Evolutionary conservation across 2,888 invertebrate species (phyloP), one percentile per base, ranked within the genome.

Genomic region (Pyrochroa serraticornis): DNA sequence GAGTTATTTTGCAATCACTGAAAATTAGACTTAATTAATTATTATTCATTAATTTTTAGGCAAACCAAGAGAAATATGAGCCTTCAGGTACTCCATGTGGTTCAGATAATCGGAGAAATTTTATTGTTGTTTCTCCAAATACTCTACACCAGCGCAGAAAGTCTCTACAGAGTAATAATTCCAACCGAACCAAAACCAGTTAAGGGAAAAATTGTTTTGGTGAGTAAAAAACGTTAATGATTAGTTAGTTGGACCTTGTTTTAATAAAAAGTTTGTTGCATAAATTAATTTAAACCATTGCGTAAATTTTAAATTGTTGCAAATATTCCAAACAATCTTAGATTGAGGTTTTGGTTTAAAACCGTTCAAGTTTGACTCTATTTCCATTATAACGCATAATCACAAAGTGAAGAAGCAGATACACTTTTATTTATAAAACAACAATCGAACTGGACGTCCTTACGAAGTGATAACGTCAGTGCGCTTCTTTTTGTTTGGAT

Each of bases 181-280:
- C 64, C 67, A 6, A 22, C 52, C 34, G 62, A 67, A 14, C 62
- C 55, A 54, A 70, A 66, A 60, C 60, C 74, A 1, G 86, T 94
- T 3, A 84, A 82, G 49, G 88, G 87, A 6, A 92, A 93, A 78
- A 84, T 91, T 59, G 86, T 92, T 56, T 80, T 94, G 80, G 92
- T 92, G 80, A 82, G 85, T 79, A 50, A 45, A 3, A 12, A 44
- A 38, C 39, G 9, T 6, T 7, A n/a, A n/a, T n/a, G n/a, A n/a
- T n/a, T n/a, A n/a, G n/a, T n/a, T n/a, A n/a, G n/a, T n/a, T n/a
- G n/a, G n/a, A n/a, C n/a, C n/a, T n/a, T n/a, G n/a, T n/a, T n/a
- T n/a, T n/a, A n/a, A n/a, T n/a, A n/a, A n/a, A n/a, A n/a, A n/a
- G n/a, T n/a, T n/a, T n/a, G n/a, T n/a, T n/a, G n/a, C n/a, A n/a